Base-by-base conservation (phyloP, 2,888 invertebrate genomes). In the Acronicta psi region DNA sequence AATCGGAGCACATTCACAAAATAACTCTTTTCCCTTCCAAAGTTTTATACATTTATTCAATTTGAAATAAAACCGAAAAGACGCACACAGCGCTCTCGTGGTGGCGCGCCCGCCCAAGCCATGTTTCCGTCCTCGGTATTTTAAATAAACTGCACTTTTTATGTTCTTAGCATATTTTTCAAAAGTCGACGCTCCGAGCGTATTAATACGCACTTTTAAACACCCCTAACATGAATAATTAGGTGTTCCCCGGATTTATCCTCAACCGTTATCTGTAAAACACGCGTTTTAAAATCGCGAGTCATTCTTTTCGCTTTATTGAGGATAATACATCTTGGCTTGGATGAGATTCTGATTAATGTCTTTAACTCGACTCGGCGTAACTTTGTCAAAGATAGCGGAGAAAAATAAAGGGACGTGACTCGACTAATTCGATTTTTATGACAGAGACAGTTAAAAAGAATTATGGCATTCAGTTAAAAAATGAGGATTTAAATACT, bases 161-260 rank as follows among this genome's bases (percentile, higher is more conserved):
- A 66, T 66, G 47, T 84, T 83, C 84, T 83, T 81, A 76, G 82
- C 84, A 84, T 88, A 91, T 90, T 92, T 91, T 88, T 86, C 77
- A 86, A 88, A 88, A 85, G 80, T 78, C 81, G 73, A 68, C 82
- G 75, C 82, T 80, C 79, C 75, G 60, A 78, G 86, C 85, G 85
- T 88, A 89, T 91, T 93, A 93, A 92, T 91, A 90, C 90, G 86
- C 85, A 80, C 86, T 87, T 86, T 89, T 90, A 90, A 88, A 89
- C 92, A 89, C 89, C 93, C 93, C 91, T 86, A 89, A 93, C 93
- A 91, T 93, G 93, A 94, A 93, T 93, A 93, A 94, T 93, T 93
- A 93, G 91, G 88, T 92, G 91, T 92, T 91, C 89, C 84, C 84
- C 76, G 85, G 87, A 89, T 92, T 93, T 89, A 89, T 89, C 84